Conservation (phyloP, 2,113 vertebrate genomes). For the Columbina picui region DNA sequence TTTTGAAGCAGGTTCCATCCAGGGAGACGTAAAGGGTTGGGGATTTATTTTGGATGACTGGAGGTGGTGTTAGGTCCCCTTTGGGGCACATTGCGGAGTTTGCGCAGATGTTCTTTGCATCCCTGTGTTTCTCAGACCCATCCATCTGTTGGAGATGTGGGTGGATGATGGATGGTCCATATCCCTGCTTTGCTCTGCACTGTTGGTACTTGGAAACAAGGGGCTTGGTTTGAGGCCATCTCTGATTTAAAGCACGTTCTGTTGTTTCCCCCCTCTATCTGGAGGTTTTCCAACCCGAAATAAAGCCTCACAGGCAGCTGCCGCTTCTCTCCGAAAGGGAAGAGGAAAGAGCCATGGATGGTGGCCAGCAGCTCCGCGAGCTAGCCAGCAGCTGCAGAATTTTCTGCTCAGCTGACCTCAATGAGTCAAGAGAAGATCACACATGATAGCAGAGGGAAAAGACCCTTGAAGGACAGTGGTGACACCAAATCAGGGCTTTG, state of each 20-base stretch:
- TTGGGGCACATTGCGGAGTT: neutral
- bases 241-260: neutral
- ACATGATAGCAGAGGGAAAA: neutral
- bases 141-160: rapidly evolving
- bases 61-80: neutral
- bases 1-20: neutral
- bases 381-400: neutral
- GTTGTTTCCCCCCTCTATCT: neutral
- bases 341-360: neutral
- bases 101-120: neutral
- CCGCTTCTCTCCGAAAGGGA: neutral
- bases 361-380: neutral
- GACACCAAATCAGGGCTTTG: neutral
- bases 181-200: neutral
- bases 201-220: neutral
- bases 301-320: constrained; percentile 23
- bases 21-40: neutral
- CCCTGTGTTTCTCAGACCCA: rapidly evolving
- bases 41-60: neutral
- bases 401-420: neutral
- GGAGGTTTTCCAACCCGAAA: neutral
- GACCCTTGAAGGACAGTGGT: neutral
- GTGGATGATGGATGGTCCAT: rapidly evolving
- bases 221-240: neutral
- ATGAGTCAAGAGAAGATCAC: neutral